Base-by-base conservation (phyloP, 2,888 invertebrate genomes). In the Periphyllus acericola region DNA sequence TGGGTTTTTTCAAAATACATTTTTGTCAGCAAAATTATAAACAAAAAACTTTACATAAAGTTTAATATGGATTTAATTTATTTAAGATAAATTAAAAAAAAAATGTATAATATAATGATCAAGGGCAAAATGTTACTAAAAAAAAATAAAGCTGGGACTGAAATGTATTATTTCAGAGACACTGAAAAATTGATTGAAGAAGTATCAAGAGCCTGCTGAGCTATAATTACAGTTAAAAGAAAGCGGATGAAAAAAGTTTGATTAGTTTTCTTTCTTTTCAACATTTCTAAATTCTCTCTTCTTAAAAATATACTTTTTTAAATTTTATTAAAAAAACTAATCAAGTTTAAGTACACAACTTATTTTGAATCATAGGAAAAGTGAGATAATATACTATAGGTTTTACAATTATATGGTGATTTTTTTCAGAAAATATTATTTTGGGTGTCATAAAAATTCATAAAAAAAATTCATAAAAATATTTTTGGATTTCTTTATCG, bases 231-330 rank as follows among this genome's bases (percentile, higher is more conserved):
- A 21, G 29, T 81, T 81, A 40, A 14, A 52, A 32, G 71, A 82
- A 82, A 34, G 8, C n/a, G 25, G 17, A 82, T 72, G n/a, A 82
- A 82, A 72, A 72, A 71, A 82, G 82, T 82, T 82, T 52, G 71
- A 72, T 82, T 82, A 82, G 52, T 82, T 82, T 82, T 72, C 72
- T 79, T 79, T 60, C 76, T 32, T 78, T 52, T 78, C 9, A 68
- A 8, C 11, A n/a, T 81, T 81, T 40, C 36, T 80, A 80, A 66
- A 80, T 66, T 80, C 36, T 80, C 40, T 81, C 29, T 29, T 25
- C 21, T 40, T 19, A 68, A 80, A 68, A 66, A 40, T 81, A 68
- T 68, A 21, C 36, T 40, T 46, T 81, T 68, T 68, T 68, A 40
- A n/a, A 19, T 29, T 36, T 6, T 29, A 34, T 25, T 32, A 5